Base-by-base conservation (phyloP, 2,888 invertebrate species). In the Pediacus dermestoides region DNA sequence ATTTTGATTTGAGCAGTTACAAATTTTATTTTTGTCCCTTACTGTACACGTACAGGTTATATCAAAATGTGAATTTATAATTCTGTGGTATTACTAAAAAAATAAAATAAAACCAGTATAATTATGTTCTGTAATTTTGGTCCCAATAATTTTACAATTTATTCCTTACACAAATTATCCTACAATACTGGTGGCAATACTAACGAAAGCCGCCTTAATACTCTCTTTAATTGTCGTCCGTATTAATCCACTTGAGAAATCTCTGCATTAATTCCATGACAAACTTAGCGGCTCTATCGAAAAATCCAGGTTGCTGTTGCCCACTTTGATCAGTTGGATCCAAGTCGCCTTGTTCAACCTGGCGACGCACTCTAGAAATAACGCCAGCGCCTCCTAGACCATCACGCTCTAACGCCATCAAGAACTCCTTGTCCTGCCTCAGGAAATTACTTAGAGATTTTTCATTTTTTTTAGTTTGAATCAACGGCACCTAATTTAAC, bases 171-270 rank as follows among this genome's bases (percentile, higher is more conserved):
- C 4, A 23, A 23, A 3, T 23, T 28, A 48, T 9, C 50, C 46
- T 25, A 48, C 34, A 14, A 50, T 36, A 36, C 41, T 43, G 2
- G 41, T 42, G 4, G 37, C 37, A 3, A 44, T 41, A 32, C 37
- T 30, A 12, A 26, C 16, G 3, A 37, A 11, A 3, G 43, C 48
- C 1, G 34, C 34, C 16, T 13, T 28, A n/a, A 41, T 14, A 7
- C 40, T 42, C 28, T 39, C 39, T 15, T 42, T 53, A 42, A 42
- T 46, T 37, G 38, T 30, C 53, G 36, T 70, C 68, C 42, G 64
- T 53, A 62, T 70, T 70, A 58, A 70, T 54, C 70, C 70, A 70
- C 55, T 64, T 70, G 57, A 70, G 63, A 64, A 70, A 70, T 58
- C 67, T 51, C 60, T 70, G 70, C 14, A 70, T 42, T 23, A 70